Base-by-base conservation (phyloP, 1,140 invertebrate genomes). In the Tetranychus cinnabarinus region DNA sequence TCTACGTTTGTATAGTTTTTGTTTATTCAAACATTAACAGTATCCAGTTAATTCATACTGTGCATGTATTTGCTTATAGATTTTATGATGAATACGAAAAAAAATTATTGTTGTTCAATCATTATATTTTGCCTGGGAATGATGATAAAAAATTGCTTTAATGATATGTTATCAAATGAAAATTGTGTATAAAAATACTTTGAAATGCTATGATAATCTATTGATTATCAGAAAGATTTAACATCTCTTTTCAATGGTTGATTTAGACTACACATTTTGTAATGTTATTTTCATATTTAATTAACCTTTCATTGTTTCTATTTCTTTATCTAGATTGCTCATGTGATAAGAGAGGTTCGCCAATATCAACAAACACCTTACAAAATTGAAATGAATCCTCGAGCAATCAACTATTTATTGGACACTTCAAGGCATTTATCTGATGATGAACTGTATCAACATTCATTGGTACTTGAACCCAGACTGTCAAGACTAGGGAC, bases 311-410 rank as follows among this genome's bases (percentile, higher is more conserved):
- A 2, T 58, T 47, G 15, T 56, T 61, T 39, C 62, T 57, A 52
- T 57, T 62, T 78, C 23, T 23, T 23, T 23, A 23, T 79, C 36
- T 72, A 91, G 88, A 86, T 92, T 70, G 87, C 88, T 39, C 87
- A 92, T 69, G 87, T 92, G 1, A 92, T 93, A 64, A 76, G 87
- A 61, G 89, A 93, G 74, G 89, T 92, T 64, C 77, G 85, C 50
- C 84, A 88, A 66, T 91, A 88, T 71, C 89, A 93, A 70, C 86
- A 91, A 72, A 90, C 86, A 4, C 83, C 85, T 1, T 93, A 92
- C 70, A 89, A 87, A 73, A 91, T 92, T 62, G 84, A 88, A 67
- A 77, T 84, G 63, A 86, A 85, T 61, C 75, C 79, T 39, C 84
- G 85, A 74, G 76, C 77, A 48, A 80, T 80, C 36, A 81, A 80